phyloP scores from a whole-genome alignment of 2,113 vertebrate species.

The Stercorarius parasiticus region DNA sequence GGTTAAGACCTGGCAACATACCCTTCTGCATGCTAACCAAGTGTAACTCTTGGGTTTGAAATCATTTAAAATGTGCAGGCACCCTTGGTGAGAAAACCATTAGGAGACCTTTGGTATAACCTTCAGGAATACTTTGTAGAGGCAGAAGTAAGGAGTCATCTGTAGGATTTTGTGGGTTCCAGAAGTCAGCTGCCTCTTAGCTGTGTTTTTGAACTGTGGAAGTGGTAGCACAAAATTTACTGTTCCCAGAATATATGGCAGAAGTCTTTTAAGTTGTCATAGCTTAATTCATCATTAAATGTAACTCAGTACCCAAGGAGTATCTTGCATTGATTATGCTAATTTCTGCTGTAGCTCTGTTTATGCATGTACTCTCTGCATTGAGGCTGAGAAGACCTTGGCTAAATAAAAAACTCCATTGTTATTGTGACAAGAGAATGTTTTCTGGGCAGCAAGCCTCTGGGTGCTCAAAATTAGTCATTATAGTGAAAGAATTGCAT shows the following conservation, averaged over 20 bases:
- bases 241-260: not conserved
- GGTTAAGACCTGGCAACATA: not conserved
- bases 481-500: not conserved
- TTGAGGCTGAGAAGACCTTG: not conserved
- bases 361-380: not conserved
- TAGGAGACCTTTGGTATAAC: not conserved
- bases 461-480: not conserved
- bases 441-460: not conserved
- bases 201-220: not conserved
- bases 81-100: not conserved
- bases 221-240: not conserved
- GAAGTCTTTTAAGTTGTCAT: not conserved
- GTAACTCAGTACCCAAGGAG: not conserved
- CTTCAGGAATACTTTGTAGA: not conserved
- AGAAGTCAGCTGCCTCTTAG: not conserved
- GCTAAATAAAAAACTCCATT: not conserved
- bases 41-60: not conserved
- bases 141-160: not conserved
- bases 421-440: not conserved
- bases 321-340: slow-evolving; percentile 7
- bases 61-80: rapidly evolving
- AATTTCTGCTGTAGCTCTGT: slow-evolving; percentile 1
- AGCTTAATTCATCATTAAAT: slow-evolving; percentile 10
- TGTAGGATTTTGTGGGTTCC: not conserved
- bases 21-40: not conserved